Evolutionary conservation across 2,113 vertebrate species (phyloP), one percentile per base, ranked within the genome.

Genomic region (Hippocampus zosterae): DNA sequence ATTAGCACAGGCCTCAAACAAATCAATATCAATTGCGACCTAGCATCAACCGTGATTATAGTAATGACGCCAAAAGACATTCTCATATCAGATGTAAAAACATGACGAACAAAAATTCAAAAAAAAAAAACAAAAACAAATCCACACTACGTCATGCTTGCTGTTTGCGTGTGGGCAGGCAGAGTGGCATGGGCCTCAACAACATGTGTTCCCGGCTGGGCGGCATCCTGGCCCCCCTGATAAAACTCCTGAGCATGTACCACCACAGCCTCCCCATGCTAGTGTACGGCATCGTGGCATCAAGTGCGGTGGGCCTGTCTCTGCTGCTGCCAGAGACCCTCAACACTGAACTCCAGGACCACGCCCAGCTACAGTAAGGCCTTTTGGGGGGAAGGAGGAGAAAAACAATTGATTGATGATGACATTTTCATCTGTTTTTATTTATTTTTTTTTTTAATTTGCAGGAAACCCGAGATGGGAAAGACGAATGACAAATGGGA

Each of bases 271-370:
- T 95, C 67, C 93, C 94, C 2, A 91, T 95, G 93, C 5, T 91
- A 41, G 77, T 95, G 67, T 95, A 89, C 0, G 94, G 95, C 19
- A 86, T 81, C 19, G 1, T 87, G 13, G 90, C 94, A 0, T 50
- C 93, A 0, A 0, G 73, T 12, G 92, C 70, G 0, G 89, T 91
- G 0, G 62, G 84, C 0, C 69, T 93, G 7, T 93, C 91, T 18
- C 10, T 90, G 18, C 76, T 95, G 11, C 89, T 98, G 60, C 95
- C 95, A 0, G 95, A 98, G 83, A 97, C 95, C 0, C 25, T 62
- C 0, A 92, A 92, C 15, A 23, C 53, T 0, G 81, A 93, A 3
- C 91, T 96, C 50, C 85, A 77, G 10, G 96, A 98, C 10, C 62
- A 78, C 50, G 71, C 81, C 3, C 68, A 88, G 2, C 9, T 21